These are phyloP conservation scores for Microcebus tavaratra DNA, from an alignment of 2,113 vertebrate genomes.

Conservation along the genomic window DNA sequence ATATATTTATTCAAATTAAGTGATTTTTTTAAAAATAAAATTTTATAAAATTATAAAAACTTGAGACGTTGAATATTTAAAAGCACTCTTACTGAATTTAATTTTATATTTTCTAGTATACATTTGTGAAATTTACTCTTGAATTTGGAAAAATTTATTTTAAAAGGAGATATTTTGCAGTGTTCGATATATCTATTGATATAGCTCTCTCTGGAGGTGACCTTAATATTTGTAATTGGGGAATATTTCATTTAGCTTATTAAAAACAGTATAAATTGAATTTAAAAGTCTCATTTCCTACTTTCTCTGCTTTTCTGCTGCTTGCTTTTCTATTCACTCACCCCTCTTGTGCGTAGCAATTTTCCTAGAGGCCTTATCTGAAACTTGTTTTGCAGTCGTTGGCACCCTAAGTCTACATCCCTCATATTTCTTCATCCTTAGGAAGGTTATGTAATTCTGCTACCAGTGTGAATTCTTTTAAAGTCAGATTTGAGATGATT, in stretches of 20 bases:
- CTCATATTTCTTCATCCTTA: background rate
- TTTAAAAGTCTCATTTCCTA: background rate
- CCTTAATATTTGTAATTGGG: conserved; percentile 2
- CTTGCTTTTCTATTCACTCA: background rate
- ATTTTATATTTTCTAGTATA: conserved; percentile 18
- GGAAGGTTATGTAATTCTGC: background rate
- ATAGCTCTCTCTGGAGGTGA: background rate
- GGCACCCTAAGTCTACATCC: background rate
- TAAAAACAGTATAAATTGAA: background rate
- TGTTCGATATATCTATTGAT: background rate
- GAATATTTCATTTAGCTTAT: conserved; percentile 21
- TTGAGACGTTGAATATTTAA: conserved; percentile 21
- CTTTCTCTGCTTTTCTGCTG: background rate
- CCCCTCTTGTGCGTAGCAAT: background rate
- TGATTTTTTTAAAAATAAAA: conserved; percentile 15
- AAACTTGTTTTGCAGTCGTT: conserved; percentile 30
- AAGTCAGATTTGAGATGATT: background rate
- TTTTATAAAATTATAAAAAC: background rate
- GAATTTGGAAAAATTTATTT: conserved; percentile 4
- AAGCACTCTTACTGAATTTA: background rate
- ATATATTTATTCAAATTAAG: background rate
- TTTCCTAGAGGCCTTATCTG: background rate
- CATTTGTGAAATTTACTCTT: conserved; percentile 17
- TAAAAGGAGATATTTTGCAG: background rate
- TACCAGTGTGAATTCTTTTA: background rate